phyloP scores from a whole-genome alignment of 1,140 invertebrate species.

The Tetraneura akinire region DNA sequence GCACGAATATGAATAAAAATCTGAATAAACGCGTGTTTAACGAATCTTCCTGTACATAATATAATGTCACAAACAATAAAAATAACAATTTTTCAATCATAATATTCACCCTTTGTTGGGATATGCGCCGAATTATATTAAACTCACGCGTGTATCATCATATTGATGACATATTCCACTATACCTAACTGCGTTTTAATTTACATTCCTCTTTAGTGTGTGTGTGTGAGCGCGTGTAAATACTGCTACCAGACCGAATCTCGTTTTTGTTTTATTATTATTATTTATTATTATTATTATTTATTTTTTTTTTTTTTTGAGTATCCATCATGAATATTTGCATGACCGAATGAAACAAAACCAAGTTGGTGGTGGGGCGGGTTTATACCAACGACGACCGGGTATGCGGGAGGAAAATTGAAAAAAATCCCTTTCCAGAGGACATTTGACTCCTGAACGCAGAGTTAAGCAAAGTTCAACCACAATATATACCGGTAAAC shows the following conservation, averaged over 20 bases:
- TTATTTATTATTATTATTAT: neutral
- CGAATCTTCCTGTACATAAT: too few relatives aligned
- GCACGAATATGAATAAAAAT: too few relatives aligned
- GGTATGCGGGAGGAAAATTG: conserved; percentile 27
- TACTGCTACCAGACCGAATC: neutral
- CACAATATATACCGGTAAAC: conserved; percentile 51
- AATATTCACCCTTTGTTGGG: conserved; percentile 4
- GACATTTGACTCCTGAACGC: conserved; percentile 51
- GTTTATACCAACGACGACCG: neutral
- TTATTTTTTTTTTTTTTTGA: neutral
- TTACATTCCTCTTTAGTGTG: conserved; percentile 4
- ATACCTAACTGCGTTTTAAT: conserved; percentile 18
- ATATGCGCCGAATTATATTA: neutral
- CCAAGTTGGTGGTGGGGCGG: neutral
- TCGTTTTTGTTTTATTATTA: neutral
- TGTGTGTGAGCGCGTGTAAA: neutral
- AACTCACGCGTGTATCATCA: neutral
- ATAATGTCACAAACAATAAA: conserved; percentile 8
- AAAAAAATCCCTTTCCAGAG: conserved; percentile 48
- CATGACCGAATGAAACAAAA: conserved; percentile 8
- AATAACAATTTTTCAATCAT: neutral
- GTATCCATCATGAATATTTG: conserved; percentile 8
- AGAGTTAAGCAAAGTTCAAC: conserved; percentile 46
- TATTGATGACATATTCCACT: conserved; percentile 28
- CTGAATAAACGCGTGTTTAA: too few relatives aligned